Base-by-base conservation (phyloP, 1,140 invertebrate genomes). In the Zaprionus tsacasi region DNA sequence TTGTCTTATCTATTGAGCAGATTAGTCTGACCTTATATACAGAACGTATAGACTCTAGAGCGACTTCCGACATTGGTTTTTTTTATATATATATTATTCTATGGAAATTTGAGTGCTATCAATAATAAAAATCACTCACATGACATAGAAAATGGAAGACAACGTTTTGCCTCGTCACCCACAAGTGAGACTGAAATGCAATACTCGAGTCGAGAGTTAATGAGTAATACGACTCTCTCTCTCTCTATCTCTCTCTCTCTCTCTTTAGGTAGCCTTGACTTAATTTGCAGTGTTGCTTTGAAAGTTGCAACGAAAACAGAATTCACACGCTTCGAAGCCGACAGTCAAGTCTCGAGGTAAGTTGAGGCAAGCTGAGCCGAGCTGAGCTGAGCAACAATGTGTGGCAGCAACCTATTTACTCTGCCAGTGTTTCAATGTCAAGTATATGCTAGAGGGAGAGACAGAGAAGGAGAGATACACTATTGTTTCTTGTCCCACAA, bases 251-350 rank as follows among this genome's bases (percentile, higher is more conserved):
- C 11, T 13, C 11, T 40, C 13, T 40, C 13, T 40, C 38, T n/a
- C 38, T 40, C 27, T 66, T 21, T 21, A 21, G 21, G 21, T 17
- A 80, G 75, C 85, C 85, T 89, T 89, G 85, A 89, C 85, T 89
- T 81, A 50, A 89, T 89, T 89, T 89, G 75, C 78, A 54, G 74
- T 61, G 78, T 81, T 74, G 64, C 83, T 83, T 89, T 87, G 83
- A 88, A 88, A 88, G 81, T 89, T 88, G 85, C 85, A 88, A 81
- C 85, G 77, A 85, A 89, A 76, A 79, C 85, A 88, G 78, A 85
- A 87, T 87, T 87, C 83, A 87, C 83, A 87, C 83, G 83, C 69
- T 72, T 72, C 56, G 21, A 21, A 21, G 73, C 61, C 50, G 5
- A n/a, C 50, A 27, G 25, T 17, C 11, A 13, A 30, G 27, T 30